These are phyloP conservation scores for Platorchestia sp. DNA, from an alignment of 1,140 invertebrate genomes.

Conservation along the genomic window DNA sequence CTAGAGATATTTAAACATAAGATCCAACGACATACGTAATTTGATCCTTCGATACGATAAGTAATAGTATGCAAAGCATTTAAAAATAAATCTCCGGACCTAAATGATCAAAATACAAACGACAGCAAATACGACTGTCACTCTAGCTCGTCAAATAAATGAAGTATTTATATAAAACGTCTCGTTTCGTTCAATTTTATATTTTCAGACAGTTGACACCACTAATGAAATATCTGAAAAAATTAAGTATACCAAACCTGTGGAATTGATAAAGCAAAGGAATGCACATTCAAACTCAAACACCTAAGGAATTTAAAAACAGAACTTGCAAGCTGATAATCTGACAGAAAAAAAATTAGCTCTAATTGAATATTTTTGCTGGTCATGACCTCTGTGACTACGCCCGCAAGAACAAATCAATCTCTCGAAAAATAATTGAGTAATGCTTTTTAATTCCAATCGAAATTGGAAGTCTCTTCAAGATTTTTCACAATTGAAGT, in stretches of 20 bases:
- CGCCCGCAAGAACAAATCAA: neutral
- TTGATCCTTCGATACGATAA: no score
- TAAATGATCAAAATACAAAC: neutral
- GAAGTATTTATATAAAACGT: neutral
- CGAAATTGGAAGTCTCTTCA: no score
- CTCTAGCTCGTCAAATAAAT: neutral
- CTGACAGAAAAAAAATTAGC: neutral
- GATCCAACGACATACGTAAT: no score
- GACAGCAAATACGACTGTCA: neutral
- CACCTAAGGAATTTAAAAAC: no score
- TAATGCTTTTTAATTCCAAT: neutral
- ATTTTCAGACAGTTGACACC: neutral
- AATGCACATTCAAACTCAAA: no score
- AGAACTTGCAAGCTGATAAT: no score
- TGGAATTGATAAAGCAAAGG: neutral
- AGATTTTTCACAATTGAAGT: neutral
- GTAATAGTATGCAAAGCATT: neutral
- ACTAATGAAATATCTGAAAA: neutral
- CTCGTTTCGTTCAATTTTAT: no score
- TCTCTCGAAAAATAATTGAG: neutral
- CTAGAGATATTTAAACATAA: no score
- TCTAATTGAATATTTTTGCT: neutral
- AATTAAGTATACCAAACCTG: neutral
- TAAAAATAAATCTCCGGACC: neutral
- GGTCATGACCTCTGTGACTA: neutral